phyloP scores from a whole-genome alignment of 2,113 vertebrate genomes.

The Phasianus colchicus region DNA sequence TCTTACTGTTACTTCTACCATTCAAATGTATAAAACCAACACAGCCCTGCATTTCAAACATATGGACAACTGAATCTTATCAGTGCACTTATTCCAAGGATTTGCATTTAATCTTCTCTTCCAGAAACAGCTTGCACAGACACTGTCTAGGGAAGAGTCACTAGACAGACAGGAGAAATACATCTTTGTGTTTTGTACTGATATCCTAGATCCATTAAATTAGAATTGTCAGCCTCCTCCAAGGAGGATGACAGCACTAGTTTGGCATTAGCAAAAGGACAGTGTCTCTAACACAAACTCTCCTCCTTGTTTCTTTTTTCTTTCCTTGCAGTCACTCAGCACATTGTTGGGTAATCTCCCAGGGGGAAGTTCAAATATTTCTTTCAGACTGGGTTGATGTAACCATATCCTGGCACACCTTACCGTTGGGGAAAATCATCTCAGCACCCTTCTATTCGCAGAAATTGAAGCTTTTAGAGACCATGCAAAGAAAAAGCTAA shows the following conservation, averaged over 20 bases:
- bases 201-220: neutral
- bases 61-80: neutral
- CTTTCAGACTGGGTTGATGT: neutral
- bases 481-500: neutral
- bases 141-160: neutral
- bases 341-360: neutral
- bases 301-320: neutral
- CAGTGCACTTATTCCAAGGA: neutral
- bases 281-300: neutral
- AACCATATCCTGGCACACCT: neutral
- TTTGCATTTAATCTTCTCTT: neutral
- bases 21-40: fast-evolving
- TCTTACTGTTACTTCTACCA: neutral
- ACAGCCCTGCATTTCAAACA: neutral
- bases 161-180: neutral
- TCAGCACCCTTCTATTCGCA: neutral
- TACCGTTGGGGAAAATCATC: neutral
- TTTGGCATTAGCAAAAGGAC: neutral
- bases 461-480: neutral
- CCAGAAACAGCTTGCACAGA: neutral
- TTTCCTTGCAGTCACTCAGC: neutral
- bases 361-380: neutral
- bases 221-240: neutral
- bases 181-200: neutral
- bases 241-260: neutral